Base-by-base conservation (phyloP, 1,140 invertebrate species). In the Oedothorax gibbosus region DNA sequence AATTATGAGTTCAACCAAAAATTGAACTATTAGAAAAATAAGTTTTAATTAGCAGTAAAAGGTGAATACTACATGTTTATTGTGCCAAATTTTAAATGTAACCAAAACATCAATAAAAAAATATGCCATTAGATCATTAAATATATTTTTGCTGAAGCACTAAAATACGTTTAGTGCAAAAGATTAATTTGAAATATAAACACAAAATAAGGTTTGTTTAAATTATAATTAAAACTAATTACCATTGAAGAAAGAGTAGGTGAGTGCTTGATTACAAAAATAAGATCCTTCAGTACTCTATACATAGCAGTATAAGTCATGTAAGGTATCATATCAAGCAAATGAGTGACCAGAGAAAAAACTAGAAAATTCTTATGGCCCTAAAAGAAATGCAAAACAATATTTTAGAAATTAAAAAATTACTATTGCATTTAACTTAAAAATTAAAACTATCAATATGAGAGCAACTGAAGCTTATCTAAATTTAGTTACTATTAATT, bases 251-350 rank as follows among this genome's bases (percentile, higher is more conserved):
- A 79, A 11, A 85, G 66, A n/a, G 78, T 21, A 7, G 75, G 53
- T 14, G 62, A 60, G 15, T 66, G 11, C 14, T 75, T 80, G 20
- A 86, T 77, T 54, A 86, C 51, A 72, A 14, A 50, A 9, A 86
- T 72, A 18, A 86, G 56, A 21, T 80, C 51, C 18, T 66, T 86
- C 20, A 86, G 12, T 15, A 86, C 35, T 72, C 68, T 54, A 35
- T 86, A 80, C 15, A n/a, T 20, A 65, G 85, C 20, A 56, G 18
- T 75, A 53, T 57, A 54, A 49, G 85, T 50, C 85, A 86, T 75
- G 15, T 56, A 57, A 49, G 76, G 76, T 8, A 80, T 20, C 7
- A 73, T 21, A n/a, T 80, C 85, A 49, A 80, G 18, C 8, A 86
- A 11, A 20, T 54, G 65, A 68, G 64, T 49, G 14, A 20, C 62